These are phyloP conservation scores for Hozukius guyotensis DNA, from an alignment of 2,797 vertebrate genomes.

Conservation along the genomic window DNA sequence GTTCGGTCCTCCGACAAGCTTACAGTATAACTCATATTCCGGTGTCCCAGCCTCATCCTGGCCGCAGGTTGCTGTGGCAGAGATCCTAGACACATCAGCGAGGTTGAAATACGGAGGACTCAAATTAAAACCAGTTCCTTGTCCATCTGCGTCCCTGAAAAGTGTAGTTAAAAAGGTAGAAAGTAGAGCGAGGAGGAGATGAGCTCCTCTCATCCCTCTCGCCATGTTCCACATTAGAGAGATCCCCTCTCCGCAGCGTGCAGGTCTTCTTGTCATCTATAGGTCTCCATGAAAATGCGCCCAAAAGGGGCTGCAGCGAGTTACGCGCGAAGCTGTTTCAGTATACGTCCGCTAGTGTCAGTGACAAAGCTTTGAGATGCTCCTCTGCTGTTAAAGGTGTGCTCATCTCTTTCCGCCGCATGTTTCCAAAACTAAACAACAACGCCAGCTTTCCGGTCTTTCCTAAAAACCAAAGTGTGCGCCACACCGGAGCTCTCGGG, in stretches of 20 bases:
- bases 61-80: slow-evolving; percentile 92
- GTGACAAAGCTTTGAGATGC: slow-evolving; percentile 2
- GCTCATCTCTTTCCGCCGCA: slow-evolving; percentile 30
- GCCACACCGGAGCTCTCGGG: slow-evolving; percentile 60
- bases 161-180: slow-evolving; percentile 25
- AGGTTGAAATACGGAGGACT: slow-evolving; percentile 94
- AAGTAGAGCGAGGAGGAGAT: slow-evolving; percentile 53
- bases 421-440: slow-evolving; percentile 41
- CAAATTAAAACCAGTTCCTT: slow-evolving; percentile 79
- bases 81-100: slow-evolving; percentile 82
- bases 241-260: slow-evolving; percentile 60
- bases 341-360: slow-evolving; percentile 7
- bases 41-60: slow-evolving; percentile 79
- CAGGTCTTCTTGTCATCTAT: slow-evolving; percentile 65
- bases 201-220: slow-evolving; percentile 65
- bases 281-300: slow-evolving; percentile 66
- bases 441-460: slow-evolving; percentile 7
- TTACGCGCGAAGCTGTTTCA: slow-evolving; percentile 36
- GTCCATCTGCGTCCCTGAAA: slow-evolving; percentile 54
- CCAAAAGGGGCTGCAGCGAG: slow-evolving; percentile 7
- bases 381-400: slow-evolving; percentile 17
- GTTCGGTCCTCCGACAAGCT: slow-evolving; percentile 90
- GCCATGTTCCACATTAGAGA: slow-evolving; percentile 74
- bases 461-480: slow-evolving; percentile 23
- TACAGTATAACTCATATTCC: slow-evolving; percentile 89